Conservation (phyloP, 2,113 vertebrate genomes). For the Halichoeres trimaculatus region DNA sequence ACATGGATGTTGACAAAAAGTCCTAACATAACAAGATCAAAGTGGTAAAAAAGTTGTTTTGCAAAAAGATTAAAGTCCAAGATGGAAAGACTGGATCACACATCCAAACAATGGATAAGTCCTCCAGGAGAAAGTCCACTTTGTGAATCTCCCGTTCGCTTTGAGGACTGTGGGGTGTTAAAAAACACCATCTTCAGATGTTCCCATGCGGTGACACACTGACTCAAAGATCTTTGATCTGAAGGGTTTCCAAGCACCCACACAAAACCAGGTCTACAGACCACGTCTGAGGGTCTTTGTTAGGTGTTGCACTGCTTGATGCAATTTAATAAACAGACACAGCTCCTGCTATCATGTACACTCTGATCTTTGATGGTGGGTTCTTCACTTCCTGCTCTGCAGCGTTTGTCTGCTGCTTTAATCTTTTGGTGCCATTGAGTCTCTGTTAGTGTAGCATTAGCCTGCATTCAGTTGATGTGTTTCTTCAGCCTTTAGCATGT, state of each 20-base stretch:
- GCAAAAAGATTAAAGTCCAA: no score
- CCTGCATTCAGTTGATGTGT: constrained; percentile 55
- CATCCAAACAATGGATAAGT: no score
- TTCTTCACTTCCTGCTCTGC: constrained; percentile 18
- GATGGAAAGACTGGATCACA: no score
- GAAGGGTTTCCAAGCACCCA: not conserved
- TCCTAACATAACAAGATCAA: no score
- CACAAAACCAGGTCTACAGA: constrained; percentile 4
- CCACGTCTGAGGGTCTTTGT: constrained; percentile 19
- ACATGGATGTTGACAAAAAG: no score
- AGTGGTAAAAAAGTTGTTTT: no score
- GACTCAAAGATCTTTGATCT: not conserved
- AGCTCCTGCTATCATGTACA: not conserved
- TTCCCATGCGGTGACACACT: no score
- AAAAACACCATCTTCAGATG: no score
- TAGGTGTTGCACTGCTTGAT: not conserved
- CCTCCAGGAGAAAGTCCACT: no score
- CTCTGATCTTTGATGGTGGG: not conserved
- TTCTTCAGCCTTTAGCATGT: constrained; percentile 40
- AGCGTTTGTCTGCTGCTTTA: constrained; percentile 35
- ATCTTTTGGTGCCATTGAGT: constrained; percentile 57
- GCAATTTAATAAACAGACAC: constrained; percentile 6
- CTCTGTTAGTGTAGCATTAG: constrained; percentile 46
- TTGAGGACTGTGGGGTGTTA: no score
- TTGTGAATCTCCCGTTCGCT: no score